phyloP scores from a whole-genome alignment of 2,797 vertebrate genomes.

The Dermochelys coriacea region DNA sequence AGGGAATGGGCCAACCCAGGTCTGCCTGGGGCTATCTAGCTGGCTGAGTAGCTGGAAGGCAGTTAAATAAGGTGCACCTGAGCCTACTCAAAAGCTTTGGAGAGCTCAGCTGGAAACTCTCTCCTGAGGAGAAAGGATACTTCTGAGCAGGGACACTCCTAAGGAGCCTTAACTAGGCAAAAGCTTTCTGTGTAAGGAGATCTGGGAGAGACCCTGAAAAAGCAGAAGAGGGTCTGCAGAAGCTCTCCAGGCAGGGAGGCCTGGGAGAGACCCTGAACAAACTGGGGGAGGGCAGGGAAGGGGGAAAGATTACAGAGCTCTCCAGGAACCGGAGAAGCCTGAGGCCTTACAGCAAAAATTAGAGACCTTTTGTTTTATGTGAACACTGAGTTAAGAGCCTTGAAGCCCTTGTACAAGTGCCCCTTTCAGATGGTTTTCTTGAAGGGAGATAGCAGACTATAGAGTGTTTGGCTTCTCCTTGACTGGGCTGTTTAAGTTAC shows the following conservation, averaged over 20 bases:
- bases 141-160: neutral
- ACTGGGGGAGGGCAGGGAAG: no score
- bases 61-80: no score
- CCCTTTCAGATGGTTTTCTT: neutral
- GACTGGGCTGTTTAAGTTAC: neutral
- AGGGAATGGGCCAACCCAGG: neutral
- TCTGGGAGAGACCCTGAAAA: no score
- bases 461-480: neutral
- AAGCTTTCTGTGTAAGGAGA: neutral
- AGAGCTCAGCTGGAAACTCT: neutral
- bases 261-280: no score
- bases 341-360: neutral
- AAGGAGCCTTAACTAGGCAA: neutral
- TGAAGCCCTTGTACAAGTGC: neutral
- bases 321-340: neutral
- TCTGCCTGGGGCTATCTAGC: no score
- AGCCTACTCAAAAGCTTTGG: no score
- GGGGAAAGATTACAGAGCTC: no score
- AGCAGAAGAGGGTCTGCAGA: neutral
- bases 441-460: neutral
- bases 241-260: no score
- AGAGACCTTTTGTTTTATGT: neutral
- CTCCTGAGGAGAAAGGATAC: neutral
- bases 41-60: no score
- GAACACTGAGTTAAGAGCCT: neutral